Conservation (phyloP, 2,888 invertebrate genomes). For the Drosophila birchii region DNA sequence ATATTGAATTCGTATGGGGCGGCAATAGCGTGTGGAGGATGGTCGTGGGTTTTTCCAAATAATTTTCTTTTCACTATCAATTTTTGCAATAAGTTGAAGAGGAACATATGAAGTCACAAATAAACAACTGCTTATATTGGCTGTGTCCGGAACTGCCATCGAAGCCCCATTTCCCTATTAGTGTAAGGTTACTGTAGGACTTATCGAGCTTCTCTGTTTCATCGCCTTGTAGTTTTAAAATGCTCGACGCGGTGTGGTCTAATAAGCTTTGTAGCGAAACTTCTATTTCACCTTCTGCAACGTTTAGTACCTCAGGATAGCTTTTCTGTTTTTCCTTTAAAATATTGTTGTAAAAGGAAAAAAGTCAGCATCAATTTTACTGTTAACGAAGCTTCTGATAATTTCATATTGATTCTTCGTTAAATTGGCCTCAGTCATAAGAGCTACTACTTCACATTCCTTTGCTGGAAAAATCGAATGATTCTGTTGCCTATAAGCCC, state of each 20-base stretch:
- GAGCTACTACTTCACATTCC: conserved; percentile 22
- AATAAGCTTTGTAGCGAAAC: conserved; percentile 7
- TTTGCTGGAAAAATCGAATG: conserved; percentile 19
- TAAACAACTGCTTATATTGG: not conserved
- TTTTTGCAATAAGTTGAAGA: no score
- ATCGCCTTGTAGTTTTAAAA: not conserved
- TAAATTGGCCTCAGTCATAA: conserved; percentile 32
- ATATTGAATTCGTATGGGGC: conserved; percentile 2
- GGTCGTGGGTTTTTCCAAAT: no score
- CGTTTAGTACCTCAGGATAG: not conserved
- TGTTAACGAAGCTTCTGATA: conserved; percentile 13
- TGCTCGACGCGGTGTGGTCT: conserved; percentile 5
- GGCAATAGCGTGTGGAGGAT: not conserved
- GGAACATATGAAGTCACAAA: no score
- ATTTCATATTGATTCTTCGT: conserved; percentile 29
- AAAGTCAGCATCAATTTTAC: not conserved
- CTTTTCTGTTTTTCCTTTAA: not conserved
- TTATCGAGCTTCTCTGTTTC: not conserved
- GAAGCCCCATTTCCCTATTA: conserved; percentile 1
- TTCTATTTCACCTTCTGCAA: not conserved
- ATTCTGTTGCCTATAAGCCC: conserved; percentile 28
- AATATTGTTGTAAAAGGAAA: not conserved
- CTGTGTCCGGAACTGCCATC: not conserved
- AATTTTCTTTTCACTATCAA: no score
- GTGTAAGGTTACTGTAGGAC: not conserved